Base-by-base conservation (phyloP, 1,140 invertebrate species). In the Globodera ellingtonae region DNA sequence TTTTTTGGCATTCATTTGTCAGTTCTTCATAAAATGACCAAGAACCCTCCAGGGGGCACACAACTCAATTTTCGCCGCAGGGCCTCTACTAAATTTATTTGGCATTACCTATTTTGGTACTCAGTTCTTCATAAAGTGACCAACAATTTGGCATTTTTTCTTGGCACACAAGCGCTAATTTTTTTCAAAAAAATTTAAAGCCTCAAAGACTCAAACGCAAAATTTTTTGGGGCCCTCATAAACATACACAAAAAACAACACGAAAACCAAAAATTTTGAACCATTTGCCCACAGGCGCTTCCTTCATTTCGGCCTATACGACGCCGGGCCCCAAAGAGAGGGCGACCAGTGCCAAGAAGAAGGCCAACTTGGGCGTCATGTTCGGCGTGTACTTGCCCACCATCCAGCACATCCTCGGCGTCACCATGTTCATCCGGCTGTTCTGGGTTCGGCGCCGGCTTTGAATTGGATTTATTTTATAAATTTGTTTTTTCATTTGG, bases 351-450 rank as follows among this genome's bases (percentile, higher is more conserved):
- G 88, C 85, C 74, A 87, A 88, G 80, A 88, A 88, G 65, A 89
- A 88, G 84, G 86, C 87, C 24, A 89, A 88, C 70, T 65, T 89
- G n/a, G 87, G 87, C 6, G 81, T 86, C 13, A 89, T 89, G 84
- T 79, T 89, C n/a, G 87, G 87, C 9, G 87, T 89, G n/a, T 89
- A 89, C 77, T 75, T 89, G n/a, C 87, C 87, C 50, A 89, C 87
- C 24, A 89, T 89, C 76, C 87, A 89, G 67, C 87, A 89, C 71
- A 89, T 89, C 82, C 83, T 89, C 6, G 87, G 87, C 59, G 87
- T 89, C 35, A 89, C 87, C 6, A 89, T 89, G 87, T 89, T 89
- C 70, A 87, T 89, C 62, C 87, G 87, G 56, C 81, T 89, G 44
- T 89, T 89, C 72, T 89, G 87, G 87, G 67, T 70, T 70, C 35